Evolutionary conservation across 1,140 invertebrate species (phyloP).

Genomic region (Nomia melanderi): DNA sequence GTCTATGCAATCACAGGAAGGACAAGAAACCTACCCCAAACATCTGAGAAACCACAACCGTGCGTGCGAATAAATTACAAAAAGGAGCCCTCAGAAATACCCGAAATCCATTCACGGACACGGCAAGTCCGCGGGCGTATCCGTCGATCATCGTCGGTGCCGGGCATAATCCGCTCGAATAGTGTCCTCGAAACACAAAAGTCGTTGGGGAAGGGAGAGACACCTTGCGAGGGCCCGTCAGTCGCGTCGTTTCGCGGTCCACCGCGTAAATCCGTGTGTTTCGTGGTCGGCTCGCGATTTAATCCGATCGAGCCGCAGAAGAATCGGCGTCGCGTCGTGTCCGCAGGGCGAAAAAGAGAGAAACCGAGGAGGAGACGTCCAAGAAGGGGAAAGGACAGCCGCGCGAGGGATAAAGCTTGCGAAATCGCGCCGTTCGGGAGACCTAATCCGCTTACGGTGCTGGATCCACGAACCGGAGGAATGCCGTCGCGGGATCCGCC

Average conservation of each 20-base stretch:
- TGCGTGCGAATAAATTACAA: no score
- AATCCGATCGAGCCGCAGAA: slow-evolving; percentile 47
- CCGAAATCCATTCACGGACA: no score
- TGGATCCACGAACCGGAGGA: slow-evolving; percentile 27
- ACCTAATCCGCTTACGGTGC: slow-evolving; percentile 72
- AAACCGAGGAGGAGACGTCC: slow-evolving; percentile 13
- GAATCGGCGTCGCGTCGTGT: no score
- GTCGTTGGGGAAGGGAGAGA: not conserved
- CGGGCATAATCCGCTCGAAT: not conserved
- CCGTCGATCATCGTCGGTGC: slow-evolving; percentile 35
- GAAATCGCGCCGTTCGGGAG: slow-evolving; percentile 51
- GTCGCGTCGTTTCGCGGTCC: slow-evolving; percentile 27
- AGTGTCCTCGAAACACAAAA: slow-evolving; percentile 8
- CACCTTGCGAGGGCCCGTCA: not conserved
- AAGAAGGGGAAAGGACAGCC: slow-evolving; percentile 22
- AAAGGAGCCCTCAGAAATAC: no score
- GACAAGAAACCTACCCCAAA: no score
- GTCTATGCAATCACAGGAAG: no score
- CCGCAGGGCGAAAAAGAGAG: no score
- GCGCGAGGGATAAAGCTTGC: slow-evolving; percentile 57
- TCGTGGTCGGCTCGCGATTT: slow-evolving; percentile 4
- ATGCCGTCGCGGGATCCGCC: not conserved
- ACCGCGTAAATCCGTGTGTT: slow-evolving; percentile 48
- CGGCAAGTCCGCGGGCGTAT: slow-evolving; percentile 26
- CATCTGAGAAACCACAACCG: no score